Evolutionary conservation across 2,797 vertebrate genomes (phyloP).

Genomic region (Phalloptychus januarius): DNA sequence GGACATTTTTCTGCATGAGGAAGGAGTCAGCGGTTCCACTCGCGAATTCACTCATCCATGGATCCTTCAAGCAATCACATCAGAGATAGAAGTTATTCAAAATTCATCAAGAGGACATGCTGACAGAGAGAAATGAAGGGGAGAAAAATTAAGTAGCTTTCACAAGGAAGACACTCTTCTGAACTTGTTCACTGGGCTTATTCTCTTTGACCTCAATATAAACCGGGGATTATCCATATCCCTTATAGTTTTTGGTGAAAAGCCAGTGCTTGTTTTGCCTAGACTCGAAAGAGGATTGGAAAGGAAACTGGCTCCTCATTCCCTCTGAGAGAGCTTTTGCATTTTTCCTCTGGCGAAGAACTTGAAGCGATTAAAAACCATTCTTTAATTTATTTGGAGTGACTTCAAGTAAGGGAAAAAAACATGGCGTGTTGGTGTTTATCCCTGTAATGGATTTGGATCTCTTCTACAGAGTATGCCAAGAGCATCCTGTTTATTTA

Average conservation of each 20-base stretch:
- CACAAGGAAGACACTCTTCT: constrained; percentile 32
- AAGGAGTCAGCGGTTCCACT: constrained; percentile 2
- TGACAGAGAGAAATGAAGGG: constrained; percentile 28
- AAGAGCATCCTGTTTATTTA: constrained; percentile 45
- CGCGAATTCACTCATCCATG: constrained; percentile 25
- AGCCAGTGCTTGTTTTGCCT: constrained; percentile 67
- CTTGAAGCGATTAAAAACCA: constrained; percentile 65
- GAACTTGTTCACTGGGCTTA: constrained; percentile 60
- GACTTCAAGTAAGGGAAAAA: constrained; percentile 56
- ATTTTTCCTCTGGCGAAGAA: constrained; percentile 65
- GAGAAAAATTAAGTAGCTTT: constrained; percentile 45
- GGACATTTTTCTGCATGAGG: constrained; percentile 10
- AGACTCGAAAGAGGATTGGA: constrained; percentile 60
- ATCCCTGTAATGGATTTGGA: constrained; percentile 55
- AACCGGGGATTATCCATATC: constrained; percentile 68
- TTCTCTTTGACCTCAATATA: constrained; percentile 69
- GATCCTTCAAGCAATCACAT: constrained; percentile 43
- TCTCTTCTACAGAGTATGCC: constrained; percentile 31
- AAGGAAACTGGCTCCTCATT: constrained; percentile 59
- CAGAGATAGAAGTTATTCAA: constrained; percentile 37
- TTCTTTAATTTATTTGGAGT: constrained; percentile 65
- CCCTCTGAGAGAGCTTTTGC: constrained; percentile 61
- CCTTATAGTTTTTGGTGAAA: constrained; percentile 60
- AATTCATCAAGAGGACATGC: constrained; percentile 31
- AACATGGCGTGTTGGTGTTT: constrained; percentile 40